Evolutionary conservation across 2,797 vertebrate genomes (phyloP).

Genomic region (Sebastes paucispinis): DNA sequence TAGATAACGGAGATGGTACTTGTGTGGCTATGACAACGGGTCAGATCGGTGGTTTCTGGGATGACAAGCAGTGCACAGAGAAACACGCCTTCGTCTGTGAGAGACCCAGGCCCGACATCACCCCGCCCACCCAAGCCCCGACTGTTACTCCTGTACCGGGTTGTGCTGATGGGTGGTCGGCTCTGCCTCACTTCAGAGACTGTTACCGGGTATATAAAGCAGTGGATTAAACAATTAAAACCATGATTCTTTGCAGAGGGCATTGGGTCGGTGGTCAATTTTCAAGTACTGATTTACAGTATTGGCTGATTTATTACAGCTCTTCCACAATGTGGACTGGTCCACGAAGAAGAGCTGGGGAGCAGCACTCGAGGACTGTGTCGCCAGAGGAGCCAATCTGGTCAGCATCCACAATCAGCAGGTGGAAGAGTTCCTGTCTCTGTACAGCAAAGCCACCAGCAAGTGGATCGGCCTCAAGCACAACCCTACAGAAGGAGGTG

Average conservation of each 20-base stretch:
- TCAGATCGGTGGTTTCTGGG: conserved; percentile 81
- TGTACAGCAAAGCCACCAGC: conserved; percentile 73
- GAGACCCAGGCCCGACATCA: conserved; percentile 75
- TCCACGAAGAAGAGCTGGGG: conserved; percentile 81
- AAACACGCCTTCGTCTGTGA: conserved; percentile 79
- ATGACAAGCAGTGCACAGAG: conserved; percentile 76
- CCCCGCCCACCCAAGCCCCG: conserved; percentile 76
- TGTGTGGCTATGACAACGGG: conserved; percentile 84
- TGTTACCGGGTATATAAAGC: conserved; percentile 77
- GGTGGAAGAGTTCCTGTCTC: conserved; percentile 79
- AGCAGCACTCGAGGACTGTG: conserved; percentile 77
- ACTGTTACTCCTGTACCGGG: conserved; percentile 69
- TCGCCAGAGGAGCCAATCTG: conserved; percentile 74
- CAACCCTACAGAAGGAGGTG: conserved; percentile 79
- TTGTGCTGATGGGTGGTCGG: conserved; percentile 70
- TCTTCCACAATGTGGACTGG: conserved; percentile 79
- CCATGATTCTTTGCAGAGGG: neutral
- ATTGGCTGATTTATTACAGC: conserved; percentile 51
- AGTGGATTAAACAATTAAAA: neutral
- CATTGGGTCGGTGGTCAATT: neutral
- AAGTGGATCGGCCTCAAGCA: conserved; percentile 84
- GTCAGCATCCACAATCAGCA: conserved; percentile 81
- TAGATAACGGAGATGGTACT: conserved; percentile 76
- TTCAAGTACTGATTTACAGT: neutral
- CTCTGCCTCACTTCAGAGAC: conserved; percentile 70